Base-by-base conservation (phyloP, 92 coral and sea anemone species). In the Epizoanthus scotinus region DNA sequence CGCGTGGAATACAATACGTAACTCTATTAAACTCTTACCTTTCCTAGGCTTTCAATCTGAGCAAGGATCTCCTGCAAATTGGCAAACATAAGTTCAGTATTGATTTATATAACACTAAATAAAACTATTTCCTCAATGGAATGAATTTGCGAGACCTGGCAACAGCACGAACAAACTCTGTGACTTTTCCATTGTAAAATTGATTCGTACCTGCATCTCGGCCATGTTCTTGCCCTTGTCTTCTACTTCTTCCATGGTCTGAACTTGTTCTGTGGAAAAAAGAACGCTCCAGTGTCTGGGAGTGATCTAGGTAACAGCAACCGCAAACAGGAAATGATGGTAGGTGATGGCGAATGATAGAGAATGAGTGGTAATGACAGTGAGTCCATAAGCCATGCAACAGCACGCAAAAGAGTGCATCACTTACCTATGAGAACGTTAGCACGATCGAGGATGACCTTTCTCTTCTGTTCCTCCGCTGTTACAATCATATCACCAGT, bases 201-300 rank as follows among this genome's bases (percentile, higher is more conserved):
- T 34, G 22, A 3, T 28, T 49, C 83, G 21, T 79, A 91, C 94
- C 91, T 95, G 97, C 93, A 95, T 87, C 62, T 95, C 98, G 10
- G 86, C 84, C 15, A 88, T 70, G 26, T 67, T 84, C 24, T 91
- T 88, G 38, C 80, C 81, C 64, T 85, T 90, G 53, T 92, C 91
- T 53, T 85, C 92, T 19, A 79, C 86, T 73, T 95, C 89, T 38
- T 86, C 97, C 42, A 77, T 86, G 73, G 67, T 89, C 78, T 90
- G 88, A 54, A 91, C 80, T 88, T 88, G 90, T 66, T 94, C 98
- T 94, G 82, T 62, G 53, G 74, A 6, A 78, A 47, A 0, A 77
- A 80, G 70, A 66, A 18, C 8, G 42, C 7, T 28, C 24, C 31
- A 55, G 29, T 34, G 36, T 13, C 27, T 22, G 8, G 29, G 29